A percentile compares a stretch with the other conserved stretches of the same genome.
Conservation (phyloP, 2,888 invertebrate genomes). For the Idaea aversata region DNA sequence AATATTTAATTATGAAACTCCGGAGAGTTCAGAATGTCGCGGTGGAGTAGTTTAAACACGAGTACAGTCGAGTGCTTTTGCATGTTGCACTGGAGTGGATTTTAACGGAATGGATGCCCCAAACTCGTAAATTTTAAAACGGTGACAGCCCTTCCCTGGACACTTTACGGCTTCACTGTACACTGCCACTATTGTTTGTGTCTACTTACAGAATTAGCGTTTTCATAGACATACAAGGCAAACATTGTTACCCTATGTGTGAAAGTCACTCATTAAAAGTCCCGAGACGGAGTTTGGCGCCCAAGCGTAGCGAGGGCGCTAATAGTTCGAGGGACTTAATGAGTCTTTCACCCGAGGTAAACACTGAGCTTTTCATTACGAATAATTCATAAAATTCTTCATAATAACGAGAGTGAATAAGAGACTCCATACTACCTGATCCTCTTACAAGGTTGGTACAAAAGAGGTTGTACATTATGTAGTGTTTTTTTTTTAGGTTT, state of each 20-base stretch:
- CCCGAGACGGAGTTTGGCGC: too few relatives aligned
- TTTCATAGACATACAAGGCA: neutral
- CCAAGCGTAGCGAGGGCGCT: too few relatives aligned
- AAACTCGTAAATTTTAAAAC: constrained; percentile 60
- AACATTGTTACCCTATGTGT: neutral
- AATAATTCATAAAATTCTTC: too few relatives aligned
- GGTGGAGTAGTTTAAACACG: constrained; percentile 31
- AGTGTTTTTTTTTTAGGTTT: too few relatives aligned
- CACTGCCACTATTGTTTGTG: neutral
- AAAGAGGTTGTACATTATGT: too few relatives aligned
- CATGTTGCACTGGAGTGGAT: constrained; percentile 64
- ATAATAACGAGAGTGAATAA: too few relatives aligned
- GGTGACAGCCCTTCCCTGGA: constrained; percentile 41
- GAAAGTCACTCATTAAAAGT: too few relatives aligned
- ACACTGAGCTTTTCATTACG: too few relatives aligned
- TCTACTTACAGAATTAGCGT: neutral
- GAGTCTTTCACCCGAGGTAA: too few relatives aligned
- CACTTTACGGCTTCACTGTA: constrained; percentile 12
- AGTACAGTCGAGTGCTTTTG: constrained; percentile 66
- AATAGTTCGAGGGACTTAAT: too few relatives aligned
- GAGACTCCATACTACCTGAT: too few relatives aligned
- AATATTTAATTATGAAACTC: constrained; percentile 6
- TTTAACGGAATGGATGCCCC: constrained; percentile 62
- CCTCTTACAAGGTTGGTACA: too few relatives aligned
- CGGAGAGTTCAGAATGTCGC: constrained; percentile 22